Percentiles rank a stretch among this genome's conserved stretches.
phyloP scores from a whole-genome alignment of 2,888 invertebrate species.

The Chrysodeixis includens region DNA sequence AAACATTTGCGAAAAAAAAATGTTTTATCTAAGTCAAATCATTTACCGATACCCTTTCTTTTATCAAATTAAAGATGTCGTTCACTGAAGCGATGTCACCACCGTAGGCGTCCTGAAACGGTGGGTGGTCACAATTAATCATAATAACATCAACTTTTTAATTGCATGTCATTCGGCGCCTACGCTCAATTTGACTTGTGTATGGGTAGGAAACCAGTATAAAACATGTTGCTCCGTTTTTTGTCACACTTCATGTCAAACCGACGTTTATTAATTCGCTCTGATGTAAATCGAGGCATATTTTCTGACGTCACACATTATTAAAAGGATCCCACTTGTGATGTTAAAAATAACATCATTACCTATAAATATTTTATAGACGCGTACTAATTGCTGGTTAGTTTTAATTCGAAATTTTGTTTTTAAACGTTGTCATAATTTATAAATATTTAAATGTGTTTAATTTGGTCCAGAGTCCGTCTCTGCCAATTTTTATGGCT shows the following conservation, averaged over 20 bases:
- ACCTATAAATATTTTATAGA: slow-evolving; percentile 30
- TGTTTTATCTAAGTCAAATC: neutral
- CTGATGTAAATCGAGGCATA: slow-evolving; percentile 16
- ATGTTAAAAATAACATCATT: slow-evolving; percentile 23
- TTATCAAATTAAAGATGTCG: neutral
- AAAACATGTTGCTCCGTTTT: slow-evolving; percentile 10
- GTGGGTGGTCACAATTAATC: neutral
- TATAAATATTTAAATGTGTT: slow-evolving; percentile 33
- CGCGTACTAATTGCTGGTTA: slow-evolving; percentile 36
- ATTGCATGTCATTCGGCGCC: neutral
- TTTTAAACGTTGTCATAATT: slow-evolving; percentile 33
- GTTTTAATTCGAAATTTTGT: slow-evolving; percentile 26
- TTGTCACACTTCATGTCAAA: neutral
- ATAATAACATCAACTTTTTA: slow-evolving; percentile 5
- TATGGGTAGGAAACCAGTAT: neutral
- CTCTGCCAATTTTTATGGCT: slow-evolving; percentile 52
- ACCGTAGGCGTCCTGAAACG: neutral
- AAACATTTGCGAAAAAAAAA: neutral
- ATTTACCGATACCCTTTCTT: neutral
- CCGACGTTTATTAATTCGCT: slow-evolving; percentile 15
- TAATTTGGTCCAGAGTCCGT: slow-evolving; percentile 45
- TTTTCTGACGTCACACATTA: slow-evolving; percentile 11
- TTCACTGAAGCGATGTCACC: neutral
- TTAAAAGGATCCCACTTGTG: slow-evolving; percentile 18
- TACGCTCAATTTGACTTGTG: neutral